Conservation (phyloP, 2,113 vertebrate species). For the Lathamus discolor region DNA sequence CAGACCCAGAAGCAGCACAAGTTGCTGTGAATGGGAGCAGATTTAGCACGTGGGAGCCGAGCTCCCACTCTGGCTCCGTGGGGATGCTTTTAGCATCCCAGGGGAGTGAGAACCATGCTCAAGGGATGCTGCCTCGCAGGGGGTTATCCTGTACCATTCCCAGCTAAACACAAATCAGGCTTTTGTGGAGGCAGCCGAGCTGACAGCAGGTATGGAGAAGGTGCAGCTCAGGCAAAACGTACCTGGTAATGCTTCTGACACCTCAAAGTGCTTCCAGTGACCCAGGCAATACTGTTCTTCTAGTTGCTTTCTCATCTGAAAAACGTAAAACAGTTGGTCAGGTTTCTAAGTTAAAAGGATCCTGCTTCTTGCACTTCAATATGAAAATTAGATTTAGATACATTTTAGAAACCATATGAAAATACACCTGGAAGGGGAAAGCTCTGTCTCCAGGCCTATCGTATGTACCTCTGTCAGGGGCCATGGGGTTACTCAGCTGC, state of each 20-base stretch:
- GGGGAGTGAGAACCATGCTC: rapidly evolving
- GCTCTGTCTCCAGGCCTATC: background rate
- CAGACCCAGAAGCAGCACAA: background rate
- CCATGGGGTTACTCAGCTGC: rapidly evolving
- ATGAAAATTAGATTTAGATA: background rate
- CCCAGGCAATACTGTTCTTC: background rate
- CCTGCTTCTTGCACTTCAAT: background rate
- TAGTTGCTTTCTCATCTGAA: background rate
- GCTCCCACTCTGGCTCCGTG: background rate
- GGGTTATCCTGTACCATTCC: background rate
- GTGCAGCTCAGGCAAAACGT: background rate
- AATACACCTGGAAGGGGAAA: background rate
- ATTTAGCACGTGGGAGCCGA: rapidly evolving
- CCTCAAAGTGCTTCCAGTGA: background rate
- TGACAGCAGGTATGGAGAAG: background rate
- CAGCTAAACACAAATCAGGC: background rate
- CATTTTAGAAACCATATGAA: background rate
- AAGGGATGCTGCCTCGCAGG: background rate
- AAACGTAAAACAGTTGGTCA: background rate
- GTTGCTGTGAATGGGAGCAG: background rate
- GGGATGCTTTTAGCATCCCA: background rate
- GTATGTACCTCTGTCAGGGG: background rate
- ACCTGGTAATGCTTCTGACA: background rate
- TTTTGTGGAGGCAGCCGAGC: background rate
- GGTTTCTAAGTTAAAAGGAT: background rate